Percentiles rank a stretch among this genome's conserved stretches.
Conservation (phyloP, 2,888 invertebrate species). For the Lasiommata megera region DNA sequence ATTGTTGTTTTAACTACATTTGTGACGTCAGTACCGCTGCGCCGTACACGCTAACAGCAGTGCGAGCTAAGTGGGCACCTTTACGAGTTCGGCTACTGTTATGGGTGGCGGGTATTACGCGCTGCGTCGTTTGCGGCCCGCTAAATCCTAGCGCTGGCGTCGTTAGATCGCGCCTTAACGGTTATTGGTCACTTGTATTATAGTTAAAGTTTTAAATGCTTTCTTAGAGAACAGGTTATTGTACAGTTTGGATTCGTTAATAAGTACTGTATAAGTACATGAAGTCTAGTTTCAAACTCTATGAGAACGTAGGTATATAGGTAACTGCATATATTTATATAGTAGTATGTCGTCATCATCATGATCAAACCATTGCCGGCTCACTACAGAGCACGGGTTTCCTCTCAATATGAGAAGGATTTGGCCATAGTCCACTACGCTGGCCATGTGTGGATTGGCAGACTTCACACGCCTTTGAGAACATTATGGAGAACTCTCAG, state of each 20-base stretch:
- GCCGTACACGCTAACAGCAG: not conserved
- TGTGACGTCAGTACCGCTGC: not conserved
- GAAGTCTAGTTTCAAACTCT: no score
- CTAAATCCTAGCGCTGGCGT: not conserved
- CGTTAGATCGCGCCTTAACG: conserved; percentile 8
- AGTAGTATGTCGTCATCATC: no score
- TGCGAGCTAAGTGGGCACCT: conserved; percentile 1
- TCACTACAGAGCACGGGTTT: no score
- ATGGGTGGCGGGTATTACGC: not conserved
- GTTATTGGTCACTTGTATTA: not conserved
- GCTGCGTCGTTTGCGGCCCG: conserved; percentile 4
- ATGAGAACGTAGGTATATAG: no score
- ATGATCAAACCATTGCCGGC: no score
- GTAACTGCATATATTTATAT: no score
- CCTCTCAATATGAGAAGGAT: no score
- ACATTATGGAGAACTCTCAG: no score
- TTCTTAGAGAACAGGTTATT: not conserved
- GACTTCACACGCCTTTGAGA: no score
- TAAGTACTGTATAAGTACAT: not conserved
- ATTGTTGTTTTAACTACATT: no score
- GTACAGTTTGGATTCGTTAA: not conserved
- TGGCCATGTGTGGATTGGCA: no score
- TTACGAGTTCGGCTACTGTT: not conserved
- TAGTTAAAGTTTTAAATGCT: not conserved
- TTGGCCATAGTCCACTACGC: no score